Conservation (phyloP, 2,113 vertebrate species). For the Microtus ochrogaster region DNA sequence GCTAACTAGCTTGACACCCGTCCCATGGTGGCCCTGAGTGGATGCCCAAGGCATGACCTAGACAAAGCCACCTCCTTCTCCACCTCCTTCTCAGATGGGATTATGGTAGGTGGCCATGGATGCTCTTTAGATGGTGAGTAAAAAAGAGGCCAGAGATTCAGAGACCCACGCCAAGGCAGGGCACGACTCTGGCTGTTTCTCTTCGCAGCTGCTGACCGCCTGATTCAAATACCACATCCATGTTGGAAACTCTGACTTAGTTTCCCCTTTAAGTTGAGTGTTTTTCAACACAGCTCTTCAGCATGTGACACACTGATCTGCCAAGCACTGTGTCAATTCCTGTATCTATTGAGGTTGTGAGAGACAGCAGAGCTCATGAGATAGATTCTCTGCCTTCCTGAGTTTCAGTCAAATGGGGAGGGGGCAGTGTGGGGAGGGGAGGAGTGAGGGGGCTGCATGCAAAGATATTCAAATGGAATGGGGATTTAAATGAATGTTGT, state of each 20-base stretch:
- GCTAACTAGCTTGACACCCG: background rate
- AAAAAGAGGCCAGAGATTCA: background rate
- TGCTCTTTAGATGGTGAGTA: background rate
- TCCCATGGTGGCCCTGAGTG: background rate
- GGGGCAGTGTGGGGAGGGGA: too few relatives aligned
- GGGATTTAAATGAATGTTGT: background rate
- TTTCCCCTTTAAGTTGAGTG: background rate
- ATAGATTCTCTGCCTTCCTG: background rate
- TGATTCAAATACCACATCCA: background rate
- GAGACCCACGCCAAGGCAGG: background rate
- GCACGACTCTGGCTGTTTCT: background rate
- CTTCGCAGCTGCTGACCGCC: background rate
- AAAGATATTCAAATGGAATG: background rate
- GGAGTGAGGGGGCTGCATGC: background rate
- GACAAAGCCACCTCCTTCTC: background rate
- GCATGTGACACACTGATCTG: background rate
- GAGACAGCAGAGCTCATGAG: background rate
- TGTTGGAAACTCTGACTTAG: background rate
- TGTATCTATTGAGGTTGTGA: background rate
- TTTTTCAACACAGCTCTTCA: background rate
- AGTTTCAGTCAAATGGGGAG: background rate
- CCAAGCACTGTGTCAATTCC: background rate
- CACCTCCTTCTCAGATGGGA: background rate
- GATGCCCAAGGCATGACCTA: background rate
- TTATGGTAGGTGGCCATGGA: background rate